Conservation (phyloP, 2,797 vertebrate genomes). For the Poeciliopsis infans region DNA sequence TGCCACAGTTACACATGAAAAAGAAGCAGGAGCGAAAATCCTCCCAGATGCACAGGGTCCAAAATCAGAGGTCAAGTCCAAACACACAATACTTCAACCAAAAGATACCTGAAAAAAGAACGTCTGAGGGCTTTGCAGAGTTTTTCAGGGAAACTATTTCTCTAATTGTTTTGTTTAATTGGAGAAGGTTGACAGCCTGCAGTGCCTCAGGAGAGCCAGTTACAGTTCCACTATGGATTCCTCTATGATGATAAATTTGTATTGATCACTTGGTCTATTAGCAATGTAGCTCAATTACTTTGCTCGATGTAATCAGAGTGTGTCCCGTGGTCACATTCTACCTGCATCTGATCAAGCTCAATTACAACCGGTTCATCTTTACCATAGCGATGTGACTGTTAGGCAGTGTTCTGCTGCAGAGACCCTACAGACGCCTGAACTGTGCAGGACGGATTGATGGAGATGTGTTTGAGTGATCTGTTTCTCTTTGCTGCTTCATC, state of each 20-base stretch:
- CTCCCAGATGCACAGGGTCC: not conserved
- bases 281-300: conserved; percentile 3
- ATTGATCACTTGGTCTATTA: conserved; percentile 42
- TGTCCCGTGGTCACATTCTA: conserved; percentile 8
- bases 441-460: conserved; percentile 39
- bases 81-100: not conserved
- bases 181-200: conserved; percentile 12
- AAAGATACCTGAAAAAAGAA: not conserved
- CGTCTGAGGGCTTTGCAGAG: not conserved
- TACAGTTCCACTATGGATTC: conserved; percentile 45
- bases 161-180: conserved; percentile 8
- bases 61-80: not conserved
- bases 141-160: not conserved
- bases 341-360: conserved; percentile 47
- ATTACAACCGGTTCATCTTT: conserved; percentile 35
- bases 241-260: conserved; percentile 37
- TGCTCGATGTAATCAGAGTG: conserved; percentile 42
- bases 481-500: conserved; percentile 64
- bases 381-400: not conserved
- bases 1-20: not conserved
- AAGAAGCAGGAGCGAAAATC: not conserved
- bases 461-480: conserved; percentile 58
- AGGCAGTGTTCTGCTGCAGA: conserved; percentile 11
- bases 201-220: conserved; percentile 29
- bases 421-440: conserved; percentile 46